Evolutionary conservation across 2,797 vertebrate genomes (phyloP).

Genomic region (Galaxias olidus): DNA sequence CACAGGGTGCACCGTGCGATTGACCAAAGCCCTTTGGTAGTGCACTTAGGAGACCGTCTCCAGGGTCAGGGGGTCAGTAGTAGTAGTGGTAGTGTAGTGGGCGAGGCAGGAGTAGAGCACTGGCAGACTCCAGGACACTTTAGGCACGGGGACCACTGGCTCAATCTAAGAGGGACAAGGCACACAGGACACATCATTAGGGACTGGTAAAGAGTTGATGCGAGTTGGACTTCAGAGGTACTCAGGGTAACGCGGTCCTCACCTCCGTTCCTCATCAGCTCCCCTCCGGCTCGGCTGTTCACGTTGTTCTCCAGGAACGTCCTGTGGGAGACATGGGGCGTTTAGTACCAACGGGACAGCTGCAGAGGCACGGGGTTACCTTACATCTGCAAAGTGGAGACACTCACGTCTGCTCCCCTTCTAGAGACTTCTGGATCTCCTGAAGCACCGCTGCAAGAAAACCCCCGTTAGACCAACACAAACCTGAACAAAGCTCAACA

Average conservation of each 20-base stretch:
- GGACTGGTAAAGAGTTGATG: neutral
- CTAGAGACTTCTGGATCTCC: slow-evolving; percentile 95
- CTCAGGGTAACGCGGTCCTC: slow-evolving; percentile 25
- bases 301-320: slow-evolving; percentile 73
- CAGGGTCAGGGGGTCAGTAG: slow-evolving; percentile 66
- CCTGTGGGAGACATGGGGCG: slow-evolving; percentile 48
- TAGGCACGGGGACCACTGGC: slow-evolving; percentile 44
- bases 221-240: neutral
- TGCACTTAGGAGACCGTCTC: slow-evolving; percentile 10
- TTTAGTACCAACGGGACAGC: neutral
- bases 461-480: slow-evolving; percentile 6
- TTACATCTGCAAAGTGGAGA: neutral
- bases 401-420: slow-evolving; percentile 87
- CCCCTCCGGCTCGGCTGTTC: slow-evolving; percentile 57
- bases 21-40: slow-evolving; percentile 25
- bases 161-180: slow-evolving; percentile 44
- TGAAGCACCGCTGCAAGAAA: slow-evolving; percentile 85
- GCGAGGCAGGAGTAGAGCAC: slow-evolving; percentile 35
- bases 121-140: slow-evolving; percentile 46
- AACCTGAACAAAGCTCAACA: neutral
- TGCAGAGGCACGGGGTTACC: no score
- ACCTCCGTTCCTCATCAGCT: slow-evolving; percentile 67
- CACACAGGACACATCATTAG: no score
- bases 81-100: slow-evolving; percentile 61
- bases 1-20: neutral